phyloP scores from a whole-genome alignment of 2,888 invertebrate genomes.

The Chrysolina oricalcia region DNA sequence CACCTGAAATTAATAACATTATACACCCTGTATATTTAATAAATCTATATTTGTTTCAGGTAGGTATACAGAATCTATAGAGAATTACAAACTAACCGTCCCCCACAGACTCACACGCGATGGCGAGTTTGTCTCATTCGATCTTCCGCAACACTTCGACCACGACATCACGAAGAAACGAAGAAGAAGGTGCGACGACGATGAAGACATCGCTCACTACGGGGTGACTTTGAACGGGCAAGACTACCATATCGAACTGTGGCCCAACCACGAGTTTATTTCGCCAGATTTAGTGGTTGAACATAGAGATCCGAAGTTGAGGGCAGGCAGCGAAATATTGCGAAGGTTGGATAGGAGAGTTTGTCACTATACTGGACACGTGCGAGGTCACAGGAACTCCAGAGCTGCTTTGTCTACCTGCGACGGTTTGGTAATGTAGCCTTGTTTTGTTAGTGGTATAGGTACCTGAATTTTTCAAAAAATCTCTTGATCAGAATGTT shows the following conservation, averaged over 20 bases:
- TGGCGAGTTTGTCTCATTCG: slow-evolving; percentile 71
- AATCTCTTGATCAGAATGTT: no score
- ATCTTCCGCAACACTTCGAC: slow-evolving; percentile 71
- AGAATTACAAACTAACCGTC: slow-evolving; percentile 71
- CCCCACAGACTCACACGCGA: slow-evolving; percentile 70
- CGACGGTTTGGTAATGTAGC: slow-evolving; percentile 67
- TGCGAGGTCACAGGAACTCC: slow-evolving; percentile 70
- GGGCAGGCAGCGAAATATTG: slow-evolving; percentile 62
- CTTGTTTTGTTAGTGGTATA: slow-evolving; percentile 19
- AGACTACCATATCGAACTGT: slow-evolving; percentile 71
- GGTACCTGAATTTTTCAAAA: neutral
- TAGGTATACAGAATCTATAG: slow-evolving; percentile 73
- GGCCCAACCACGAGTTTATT: slow-evolving; percentile 73
- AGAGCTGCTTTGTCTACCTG: slow-evolving; percentile 74
- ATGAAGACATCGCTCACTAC: slow-evolving; percentile 65
- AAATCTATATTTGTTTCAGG: slow-evolving; percentile 58
- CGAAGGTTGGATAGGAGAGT: slow-evolving; percentile 59
- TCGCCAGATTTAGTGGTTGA: slow-evolving; percentile 70
- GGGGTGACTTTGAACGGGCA: slow-evolving; percentile 64
- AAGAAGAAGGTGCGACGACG: slow-evolving; percentile 52
- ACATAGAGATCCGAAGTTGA: slow-evolving; percentile 61
- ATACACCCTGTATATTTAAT: no score
- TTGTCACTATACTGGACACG: slow-evolving; percentile 74
- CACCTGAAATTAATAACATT: no score
- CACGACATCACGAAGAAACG: slow-evolving; percentile 51